Evolutionary conservation across 2,797 vertebrate species (phyloP).

Genomic region (Manis pentadactyla): DNA sequence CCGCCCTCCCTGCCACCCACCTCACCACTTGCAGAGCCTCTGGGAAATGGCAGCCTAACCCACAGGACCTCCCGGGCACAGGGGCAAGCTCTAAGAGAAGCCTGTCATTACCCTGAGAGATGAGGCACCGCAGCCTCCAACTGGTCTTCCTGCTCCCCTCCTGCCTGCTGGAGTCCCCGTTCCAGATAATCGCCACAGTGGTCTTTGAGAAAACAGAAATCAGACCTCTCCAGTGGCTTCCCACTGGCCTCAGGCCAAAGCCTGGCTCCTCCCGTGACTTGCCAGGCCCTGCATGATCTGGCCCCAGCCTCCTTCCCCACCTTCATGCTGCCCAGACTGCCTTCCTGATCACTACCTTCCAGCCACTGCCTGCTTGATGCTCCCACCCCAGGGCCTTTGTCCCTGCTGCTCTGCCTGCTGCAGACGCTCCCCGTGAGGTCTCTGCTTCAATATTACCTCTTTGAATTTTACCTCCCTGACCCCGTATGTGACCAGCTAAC

Average conservation of each 20-base stretch:
- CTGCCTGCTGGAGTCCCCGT: no score
- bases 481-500: not conserved
- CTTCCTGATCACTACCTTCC: not conserved
- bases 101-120: not conserved
- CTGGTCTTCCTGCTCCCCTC: not conserved
- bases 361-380: not conserved
- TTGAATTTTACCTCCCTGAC: not conserved
- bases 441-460: not conserved
- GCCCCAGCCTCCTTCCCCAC: not conserved
- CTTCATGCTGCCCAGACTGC: not conserved
- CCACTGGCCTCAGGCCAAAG: not conserved
- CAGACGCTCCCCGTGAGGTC: not conserved
- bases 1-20: not conserved
- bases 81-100: not conserved
- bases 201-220: not conserved
- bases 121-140: not conserved
- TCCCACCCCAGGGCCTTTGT: not conserved
- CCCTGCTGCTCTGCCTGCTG: not conserved
- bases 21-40: not conserved
- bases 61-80: not conserved
- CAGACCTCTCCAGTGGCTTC: not conserved
- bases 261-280: not conserved
- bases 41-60: not conserved
- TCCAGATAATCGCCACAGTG: not conserved
- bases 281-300: not conserved